phyloP scores from a whole-genome alignment of 1,140 invertebrate genomes.

The Condylostylus longicornis region DNA sequence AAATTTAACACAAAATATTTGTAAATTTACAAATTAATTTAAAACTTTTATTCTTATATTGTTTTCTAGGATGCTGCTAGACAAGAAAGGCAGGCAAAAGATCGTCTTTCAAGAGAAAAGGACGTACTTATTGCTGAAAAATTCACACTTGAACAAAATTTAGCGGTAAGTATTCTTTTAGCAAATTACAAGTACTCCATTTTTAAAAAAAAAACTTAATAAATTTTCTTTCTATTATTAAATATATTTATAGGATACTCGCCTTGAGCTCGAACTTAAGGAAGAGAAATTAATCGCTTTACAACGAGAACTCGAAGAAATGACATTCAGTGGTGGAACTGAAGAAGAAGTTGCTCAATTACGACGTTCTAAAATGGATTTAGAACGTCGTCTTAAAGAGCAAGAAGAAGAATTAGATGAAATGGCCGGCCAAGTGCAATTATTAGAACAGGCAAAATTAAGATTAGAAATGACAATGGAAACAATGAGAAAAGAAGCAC shows the following conservation, averaged over 20 bases:
- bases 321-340: conserved; percentile 62
- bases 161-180: conserved; percentile 50
- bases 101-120: conserved; percentile 66
- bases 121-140: conserved; percentile 72
- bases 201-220: background rate
- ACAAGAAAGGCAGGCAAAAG: conserved; percentile 59
- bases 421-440: conserved; percentile 72
- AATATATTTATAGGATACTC: conserved; percentile 48
- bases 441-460: conserved; percentile 76
- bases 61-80: conserved; percentile 57
- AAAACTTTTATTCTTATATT: background rate
- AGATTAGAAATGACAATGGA: conserved; percentile 84
- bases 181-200: background rate
- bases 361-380: conserved; percentile 68
- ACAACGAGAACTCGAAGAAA: conserved; percentile 69
- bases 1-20: background rate
- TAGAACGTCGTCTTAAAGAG: conserved; percentile 74
- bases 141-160: conserved; percentile 66
- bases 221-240: background rate
- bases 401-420: conserved; percentile 93
- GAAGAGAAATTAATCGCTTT: conserved; percentile 65
- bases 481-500: conserved; percentile 75
- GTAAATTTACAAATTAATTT: background rate
- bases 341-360: conserved; percentile 73
- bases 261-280: conserved; percentile 73